Evolutionary conservation across 2,888 invertebrate genomes (phyloP).

Genomic region (Parochlus steinenii): DNA sequence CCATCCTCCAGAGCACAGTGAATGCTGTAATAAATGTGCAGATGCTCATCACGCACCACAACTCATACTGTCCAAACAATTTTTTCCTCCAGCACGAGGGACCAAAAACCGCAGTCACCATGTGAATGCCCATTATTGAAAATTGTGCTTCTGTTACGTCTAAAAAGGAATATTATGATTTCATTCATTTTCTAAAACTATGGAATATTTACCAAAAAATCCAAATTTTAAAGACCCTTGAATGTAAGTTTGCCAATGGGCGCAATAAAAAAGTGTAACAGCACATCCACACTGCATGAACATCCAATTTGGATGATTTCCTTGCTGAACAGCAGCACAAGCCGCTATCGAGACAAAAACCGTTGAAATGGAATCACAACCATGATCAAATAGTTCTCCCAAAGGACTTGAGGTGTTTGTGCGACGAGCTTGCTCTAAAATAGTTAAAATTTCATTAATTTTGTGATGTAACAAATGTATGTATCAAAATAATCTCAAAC

Average conservation of each 20-base stretch:
- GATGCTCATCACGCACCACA: conserved; percentile 5
- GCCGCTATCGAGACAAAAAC: conserved; percentile 93
- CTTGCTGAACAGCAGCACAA: conserved; percentile 83
- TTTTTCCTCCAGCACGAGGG: conserved; percentile 68
- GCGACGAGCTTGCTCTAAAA: conserved; percentile 92
- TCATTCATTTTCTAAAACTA: neutral
- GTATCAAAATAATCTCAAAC: too few species aligned
- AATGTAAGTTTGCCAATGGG: conserved; percentile 97
- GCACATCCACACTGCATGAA: conserved; percentile 76
- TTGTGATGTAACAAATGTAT: too few species aligned
- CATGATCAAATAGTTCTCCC: conserved; percentile 98
- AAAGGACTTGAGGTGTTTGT: conserved; percentile 84
- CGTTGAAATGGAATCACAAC: conserved; percentile 98
- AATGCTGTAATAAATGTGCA: conserved; percentile 5
- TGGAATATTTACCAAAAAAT: conserved; percentile 46
- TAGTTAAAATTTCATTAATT: too few species aligned
- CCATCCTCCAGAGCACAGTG: conserved; percentile 39
- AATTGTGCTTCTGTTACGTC: conserved; percentile 97
- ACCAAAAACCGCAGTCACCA: conserved; percentile 76
- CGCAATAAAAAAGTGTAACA: conserved; percentile 91
- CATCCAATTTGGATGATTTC: conserved; percentile 83
- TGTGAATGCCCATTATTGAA: conserved; percentile 74
- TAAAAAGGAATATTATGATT: too few species aligned
- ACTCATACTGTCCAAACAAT: conserved; percentile 17
- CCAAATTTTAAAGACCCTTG: conserved; percentile 78